A percentile compares a stretch with the other conserved stretches of the same genome.
Evolutionary conservation across 1,140 invertebrate species (phyloP).

Genomic region (Holcopasites calliopsidis): DNA sequence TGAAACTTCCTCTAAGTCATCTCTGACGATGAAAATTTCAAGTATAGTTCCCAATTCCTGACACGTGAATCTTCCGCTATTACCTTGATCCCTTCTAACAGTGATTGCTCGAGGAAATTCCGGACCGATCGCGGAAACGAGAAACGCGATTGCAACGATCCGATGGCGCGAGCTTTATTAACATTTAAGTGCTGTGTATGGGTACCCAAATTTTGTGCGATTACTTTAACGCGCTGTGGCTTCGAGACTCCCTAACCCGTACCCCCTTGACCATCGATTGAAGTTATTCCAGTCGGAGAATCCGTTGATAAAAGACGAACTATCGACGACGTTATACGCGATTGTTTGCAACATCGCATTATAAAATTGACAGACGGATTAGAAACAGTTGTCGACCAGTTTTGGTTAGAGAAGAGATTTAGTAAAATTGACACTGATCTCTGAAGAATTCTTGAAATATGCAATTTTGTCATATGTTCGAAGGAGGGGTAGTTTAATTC

Average conservation of each 20-base stretch:
- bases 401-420: no score
- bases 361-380: background rate
- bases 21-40: conserved; percentile 1
- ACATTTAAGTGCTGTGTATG: conserved; percentile 24
- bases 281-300: background rate
- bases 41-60: background rate
- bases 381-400: no score
- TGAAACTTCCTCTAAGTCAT: conserved; percentile 12
- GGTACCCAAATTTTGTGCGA: conserved; percentile 37
- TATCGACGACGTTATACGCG: background rate
- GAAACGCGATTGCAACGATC: conserved; percentile 12
- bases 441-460: no score
- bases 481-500: no score
- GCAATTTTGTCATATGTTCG: no score
- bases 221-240: conserved; percentile 14
- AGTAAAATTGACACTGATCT: no score
- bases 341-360: background rate
- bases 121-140: background rate
- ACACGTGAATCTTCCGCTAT: background rate
- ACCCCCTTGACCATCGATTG: background rate
- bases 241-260: conserved; percentile 18
- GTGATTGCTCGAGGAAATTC: background rate
- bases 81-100: background rate
- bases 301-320: conserved; percentile 19
- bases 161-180: background rate